Percentiles rank a stretch among this genome's conserved stretches.
phyloP scores from a whole-genome alignment of 1,140 invertebrate genomes.

The Drosophila sturtevanti region DNA sequence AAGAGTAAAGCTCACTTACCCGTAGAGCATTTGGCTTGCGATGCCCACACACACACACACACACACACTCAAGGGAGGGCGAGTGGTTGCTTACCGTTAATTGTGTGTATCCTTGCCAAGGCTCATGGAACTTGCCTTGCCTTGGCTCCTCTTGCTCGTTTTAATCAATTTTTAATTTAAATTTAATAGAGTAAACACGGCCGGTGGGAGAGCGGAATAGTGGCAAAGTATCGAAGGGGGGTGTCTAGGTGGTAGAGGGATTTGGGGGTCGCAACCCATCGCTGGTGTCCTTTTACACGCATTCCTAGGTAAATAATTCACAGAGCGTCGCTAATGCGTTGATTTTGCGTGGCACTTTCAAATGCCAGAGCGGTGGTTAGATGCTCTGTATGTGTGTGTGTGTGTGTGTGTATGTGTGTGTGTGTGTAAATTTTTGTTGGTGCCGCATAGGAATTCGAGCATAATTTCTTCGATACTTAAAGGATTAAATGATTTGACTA shows the following conservation, averaged over 20 bases:
- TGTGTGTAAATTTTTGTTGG: too few species aligned
- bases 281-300: slow-evolving; percentile 67
- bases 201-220: slow-evolving; percentile 25
- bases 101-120: slow-evolving; percentile 71
- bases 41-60: not conserved
- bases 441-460: slow-evolving; percentile 34
- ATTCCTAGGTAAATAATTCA: slow-evolving; percentile 76
- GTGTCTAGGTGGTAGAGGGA: not conserved
- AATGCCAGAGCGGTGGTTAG: not conserved
- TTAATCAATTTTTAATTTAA: slow-evolving; percentile 82
- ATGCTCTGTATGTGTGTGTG: not conserved
- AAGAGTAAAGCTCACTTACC: slow-evolving; percentile 55
- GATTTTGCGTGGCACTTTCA: slow-evolving; percentile 36
- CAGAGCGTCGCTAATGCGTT: slow-evolving; percentile 70
- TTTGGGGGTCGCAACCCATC: slow-evolving; percentile 40
- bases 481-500: slow-evolving; percentile 76
- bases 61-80: slow-evolving; percentile 11
- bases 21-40: slow-evolving; percentile 66
- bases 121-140: not conserved
- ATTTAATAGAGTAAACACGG: slow-evolving; percentile 79
- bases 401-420: not conserved
- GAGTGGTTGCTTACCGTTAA: slow-evolving; percentile 64
- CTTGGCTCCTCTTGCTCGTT: slow-evolving; percentile 50
- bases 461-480: slow-evolving; percentile 69
- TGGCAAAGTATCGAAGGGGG: not conserved